Conservation (phyloP, 1,140 invertebrate genomes). For the Rhagoletis pomonella region DNA sequence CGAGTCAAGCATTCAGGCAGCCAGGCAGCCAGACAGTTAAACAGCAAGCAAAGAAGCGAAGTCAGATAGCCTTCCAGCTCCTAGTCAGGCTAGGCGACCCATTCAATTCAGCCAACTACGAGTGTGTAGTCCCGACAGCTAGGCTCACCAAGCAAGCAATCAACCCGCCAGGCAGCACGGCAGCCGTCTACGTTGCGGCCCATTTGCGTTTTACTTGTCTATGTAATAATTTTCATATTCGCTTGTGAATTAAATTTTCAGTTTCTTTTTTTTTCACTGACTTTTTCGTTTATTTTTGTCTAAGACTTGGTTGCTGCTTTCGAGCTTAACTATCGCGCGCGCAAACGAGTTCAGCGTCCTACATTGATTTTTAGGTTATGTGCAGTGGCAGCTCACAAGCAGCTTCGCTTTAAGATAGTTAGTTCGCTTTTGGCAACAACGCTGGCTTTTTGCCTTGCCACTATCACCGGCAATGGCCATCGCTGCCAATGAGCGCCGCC, state of each 20-base stretch:
- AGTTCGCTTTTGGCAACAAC: background rate
- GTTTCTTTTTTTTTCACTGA: background rate
- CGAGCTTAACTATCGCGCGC: background rate
- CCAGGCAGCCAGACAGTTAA: conserved; percentile 13
- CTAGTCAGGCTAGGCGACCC: background rate
- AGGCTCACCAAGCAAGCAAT: background rate
- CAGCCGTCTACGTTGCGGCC: background rate
- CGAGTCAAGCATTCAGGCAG: background rate
- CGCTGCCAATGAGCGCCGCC: background rate
- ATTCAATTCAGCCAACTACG: background rate
- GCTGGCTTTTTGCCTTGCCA: conserved; percentile 1
- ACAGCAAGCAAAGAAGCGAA: background rate
- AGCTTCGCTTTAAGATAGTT: background rate
- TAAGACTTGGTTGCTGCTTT: conserved; percentile 19
- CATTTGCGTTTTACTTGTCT: background rate
- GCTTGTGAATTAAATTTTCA: conserved; percentile 42
- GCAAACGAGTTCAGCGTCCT: conserved; percentile 54
- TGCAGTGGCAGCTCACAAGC: background rate
- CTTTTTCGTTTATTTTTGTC: conserved; percentile 35
- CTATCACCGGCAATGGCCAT: background rate
- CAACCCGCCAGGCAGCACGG: background rate
- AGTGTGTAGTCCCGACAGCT: background rate
- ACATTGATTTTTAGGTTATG: conserved; percentile 56
- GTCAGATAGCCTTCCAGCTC: background rate
- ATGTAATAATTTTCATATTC: conserved; percentile 53